Evolutionary conservation across 2,888 invertebrate species (phyloP), one percentile per base, ranked within the genome.

Genomic region (Tachina lurida): DNA sequence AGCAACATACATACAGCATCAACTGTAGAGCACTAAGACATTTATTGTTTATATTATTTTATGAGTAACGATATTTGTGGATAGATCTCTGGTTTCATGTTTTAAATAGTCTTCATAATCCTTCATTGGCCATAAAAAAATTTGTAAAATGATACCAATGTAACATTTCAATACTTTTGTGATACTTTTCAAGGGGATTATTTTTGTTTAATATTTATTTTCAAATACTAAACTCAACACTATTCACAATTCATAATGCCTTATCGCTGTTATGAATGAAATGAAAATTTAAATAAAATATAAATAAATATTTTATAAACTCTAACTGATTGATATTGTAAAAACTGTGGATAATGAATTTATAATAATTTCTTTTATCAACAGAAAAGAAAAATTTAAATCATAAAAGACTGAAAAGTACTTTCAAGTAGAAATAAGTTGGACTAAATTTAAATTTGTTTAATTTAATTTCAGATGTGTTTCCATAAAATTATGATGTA

Each of bases 211-310:
- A 5, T 41, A 19, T 52, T 52, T 19, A 17, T 17, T 49, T n/a
- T 15, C 15, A 52, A 56, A 71, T 43, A 77, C 71, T 39, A 47
- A 76, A 56, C 47, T 12, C 22, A 9, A 12, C 10, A 43, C 43
- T 31, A 41, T 67, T 84, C 41, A 78, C 60, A 84, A 68, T 62
- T 62, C n/a, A 47, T 70, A 52, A 63, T 19, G 52, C 22, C 47
- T 65, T 79, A 79, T 75, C 78, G 47, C 15, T 41, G 19, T 39
- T 39, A 39, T 31, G 54, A 76, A 31, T 39, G 31, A 31, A 73
- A 60, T 19, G 41, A 62, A 62, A 8, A 54, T 19, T 19, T 41
- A 22, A 45, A 12, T n/a, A 52, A n/a, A 54, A 63, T 56, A 58
- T 31, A 7, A 31, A 31, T 31, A 70, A 70, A 49, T 17, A 76